A percentile compares a stretch with the other conserved stretches of the same genome.
Evolutionary conservation across 2,797 vertebrate genomes (phyloP).

Genomic region (Hippocampus kuda): DNA sequence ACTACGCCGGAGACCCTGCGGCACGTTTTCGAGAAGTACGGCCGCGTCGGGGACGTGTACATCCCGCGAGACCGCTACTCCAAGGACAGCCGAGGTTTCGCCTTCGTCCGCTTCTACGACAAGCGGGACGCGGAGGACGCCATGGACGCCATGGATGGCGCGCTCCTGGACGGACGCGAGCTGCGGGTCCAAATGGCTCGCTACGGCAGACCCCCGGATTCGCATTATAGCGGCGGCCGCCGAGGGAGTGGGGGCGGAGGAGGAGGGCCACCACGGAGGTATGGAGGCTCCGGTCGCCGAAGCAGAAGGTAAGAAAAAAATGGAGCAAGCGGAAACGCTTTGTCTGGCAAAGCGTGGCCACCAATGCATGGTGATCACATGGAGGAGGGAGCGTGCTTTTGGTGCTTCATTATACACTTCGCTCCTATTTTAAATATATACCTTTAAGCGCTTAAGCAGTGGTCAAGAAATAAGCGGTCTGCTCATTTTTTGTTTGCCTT

Average conservation of each 20-base stretch:
- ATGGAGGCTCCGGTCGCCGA: slow-evolving; percentile 48
- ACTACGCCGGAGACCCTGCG: slow-evolving; percentile 89
- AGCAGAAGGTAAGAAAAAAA: slow-evolving; percentile 33
- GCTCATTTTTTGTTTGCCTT: too few relatives aligned
- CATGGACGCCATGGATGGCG: slow-evolving; percentile 96
- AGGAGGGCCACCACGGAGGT: slow-evolving; percentile 74
- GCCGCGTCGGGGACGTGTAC: slow-evolving; percentile 89
- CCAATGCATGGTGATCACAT: neutral
- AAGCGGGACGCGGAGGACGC: slow-evolving; percentile 94
- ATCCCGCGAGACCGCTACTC: slow-evolving; percentile 92
- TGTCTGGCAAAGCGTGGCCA: neutral
- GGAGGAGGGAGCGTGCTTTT: too few relatives aligned
- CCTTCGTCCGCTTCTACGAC: slow-evolving; percentile 91
- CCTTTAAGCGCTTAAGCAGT: too few relatives aligned
- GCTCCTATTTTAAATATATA: too few relatives aligned
- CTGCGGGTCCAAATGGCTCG: slow-evolving; percentile 94
- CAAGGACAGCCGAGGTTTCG: slow-evolving; percentile 91
- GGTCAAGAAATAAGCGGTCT: too few relatives aligned
- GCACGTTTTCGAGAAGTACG: slow-evolving; percentile 92
- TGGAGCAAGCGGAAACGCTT: neutral
- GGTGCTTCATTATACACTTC: too few relatives aligned
- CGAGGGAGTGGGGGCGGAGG: slow-evolving; percentile 43
- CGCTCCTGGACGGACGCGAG: slow-evolving; percentile 87
- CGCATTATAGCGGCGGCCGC: slow-evolving; percentile 71
- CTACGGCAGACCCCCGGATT: slow-evolving; percentile 87